phyloP scores from a whole-genome alignment of 2,113 vertebrate species.

The Callocephalon fimbriatum region DNA sequence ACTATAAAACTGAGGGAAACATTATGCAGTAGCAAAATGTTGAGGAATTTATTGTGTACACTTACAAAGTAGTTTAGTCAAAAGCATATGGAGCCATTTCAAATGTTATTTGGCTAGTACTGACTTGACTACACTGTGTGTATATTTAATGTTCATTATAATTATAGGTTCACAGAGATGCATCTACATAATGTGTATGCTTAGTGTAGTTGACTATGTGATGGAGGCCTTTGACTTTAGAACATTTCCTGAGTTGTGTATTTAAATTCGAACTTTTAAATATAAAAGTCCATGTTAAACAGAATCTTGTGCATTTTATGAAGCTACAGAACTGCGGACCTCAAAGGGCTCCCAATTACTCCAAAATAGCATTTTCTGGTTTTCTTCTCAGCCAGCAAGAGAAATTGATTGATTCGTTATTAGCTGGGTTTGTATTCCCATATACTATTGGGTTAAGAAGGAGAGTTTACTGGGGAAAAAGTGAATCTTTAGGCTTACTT shows the following conservation, averaged over 20 bases:
- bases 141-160: background rate
- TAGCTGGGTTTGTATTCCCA: background rate
- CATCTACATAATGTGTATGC: background rate
- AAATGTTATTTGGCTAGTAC: background rate
- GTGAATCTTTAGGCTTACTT: background rate
- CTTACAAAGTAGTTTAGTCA: background rate
- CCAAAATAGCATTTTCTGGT: background rate
- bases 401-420: background rate
- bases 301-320: background rate
- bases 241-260: background rate
- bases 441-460: background rate
- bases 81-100: conserved; percentile 19
- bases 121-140: background rate
- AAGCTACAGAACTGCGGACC: background rate
- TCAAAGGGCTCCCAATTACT: background rate
- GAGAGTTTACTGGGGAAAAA: background rate
- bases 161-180: background rate
- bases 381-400: background rate
- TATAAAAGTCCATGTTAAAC: background rate
- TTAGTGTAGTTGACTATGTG: background rate
- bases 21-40: background rate
- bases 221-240: background rate
- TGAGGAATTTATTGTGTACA: background rate
- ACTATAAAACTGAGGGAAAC: background rate
- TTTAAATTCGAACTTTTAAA: background rate